phyloP scores from a whole-genome alignment of 1,140 invertebrate genomes.

The Semibalanus balanoides region DNA sequence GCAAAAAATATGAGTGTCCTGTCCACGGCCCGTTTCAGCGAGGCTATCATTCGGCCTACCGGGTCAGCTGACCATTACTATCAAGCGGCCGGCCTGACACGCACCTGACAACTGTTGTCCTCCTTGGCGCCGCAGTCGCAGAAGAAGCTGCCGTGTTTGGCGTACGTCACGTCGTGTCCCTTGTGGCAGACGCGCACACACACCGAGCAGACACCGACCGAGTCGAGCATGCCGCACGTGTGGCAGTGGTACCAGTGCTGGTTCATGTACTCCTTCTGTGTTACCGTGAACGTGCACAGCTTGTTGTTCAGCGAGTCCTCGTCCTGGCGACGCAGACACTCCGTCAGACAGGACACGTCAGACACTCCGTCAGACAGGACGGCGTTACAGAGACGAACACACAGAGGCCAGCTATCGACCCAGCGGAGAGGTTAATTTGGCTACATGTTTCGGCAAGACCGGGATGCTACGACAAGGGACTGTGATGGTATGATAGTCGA shows the following conservation, averaged over 20 bases:
- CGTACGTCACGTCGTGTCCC: constrained; percentile 92
- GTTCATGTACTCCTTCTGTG: constrained; percentile 96
- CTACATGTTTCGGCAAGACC: too few species aligned
- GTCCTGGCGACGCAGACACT: constrained; percentile 55
- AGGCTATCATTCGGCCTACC: too few species aligned
- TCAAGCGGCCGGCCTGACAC: too few species aligned
- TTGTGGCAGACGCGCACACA: constrained; percentile 94
- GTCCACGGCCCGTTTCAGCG: too few species aligned
- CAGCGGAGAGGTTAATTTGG: too few species aligned
- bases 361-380: background rate
- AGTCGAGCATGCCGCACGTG: constrained; percentile 95
- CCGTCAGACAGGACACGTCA: constrained; percentile 11
- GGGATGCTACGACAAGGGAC: too few species aligned
- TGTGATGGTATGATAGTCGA: too few species aligned
- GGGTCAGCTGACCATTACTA: too few species aligned
- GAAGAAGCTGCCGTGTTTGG: constrained; percentile 97
- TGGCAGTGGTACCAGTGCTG: constrained; percentile 93
- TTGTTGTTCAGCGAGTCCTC: constrained; percentile 88
- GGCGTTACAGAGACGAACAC: too few species aligned
- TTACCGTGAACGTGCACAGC: constrained; percentile 91
- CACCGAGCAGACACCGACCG: constrained; percentile 91
- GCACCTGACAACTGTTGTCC: constrained; percentile 45
- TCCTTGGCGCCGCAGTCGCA: constrained; percentile 97
- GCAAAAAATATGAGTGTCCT: too few species aligned
- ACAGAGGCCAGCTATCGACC: too few species aligned